Evolutionary conservation across 2,113 vertebrate species (phyloP).

Genomic region (Melanotaenia duboulayi): DNA sequence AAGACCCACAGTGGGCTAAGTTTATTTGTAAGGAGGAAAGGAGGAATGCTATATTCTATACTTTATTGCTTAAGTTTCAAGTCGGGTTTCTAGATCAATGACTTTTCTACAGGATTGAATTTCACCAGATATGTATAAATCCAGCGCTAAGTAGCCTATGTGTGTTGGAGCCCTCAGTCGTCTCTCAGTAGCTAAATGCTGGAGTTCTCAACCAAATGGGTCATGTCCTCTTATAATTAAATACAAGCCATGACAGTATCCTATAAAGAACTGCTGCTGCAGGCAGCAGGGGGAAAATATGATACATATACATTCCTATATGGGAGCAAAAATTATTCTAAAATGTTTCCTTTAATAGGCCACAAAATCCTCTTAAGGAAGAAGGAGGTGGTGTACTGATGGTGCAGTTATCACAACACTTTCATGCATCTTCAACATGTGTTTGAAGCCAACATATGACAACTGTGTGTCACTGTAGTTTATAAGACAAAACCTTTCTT

Average conservation of each 20-base stretch:
- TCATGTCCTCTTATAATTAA: too few relatives aligned
- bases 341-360: background rate
- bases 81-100: slow-evolving; percentile 14
- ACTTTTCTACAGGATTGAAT: background rate
- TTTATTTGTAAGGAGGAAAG: slow-evolving; percentile 57
- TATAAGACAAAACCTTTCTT: too few relatives aligned
- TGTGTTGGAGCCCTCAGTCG: background rate
- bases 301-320: background rate
- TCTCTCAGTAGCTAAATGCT: background rate
- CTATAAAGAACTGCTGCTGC: too few relatives aligned
- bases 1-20: slow-evolving; percentile 13
- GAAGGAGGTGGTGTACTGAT: background rate
- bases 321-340: background rate
- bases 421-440: too few relatives aligned
- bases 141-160: background rate
- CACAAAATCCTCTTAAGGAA: too few relatives aligned
- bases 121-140: background rate
- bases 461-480: too few relatives aligned
- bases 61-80: slow-evolving; percentile 1
- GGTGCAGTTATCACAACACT: too few relatives aligned
- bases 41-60: too few relatives aligned
- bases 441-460: too few relatives aligned
- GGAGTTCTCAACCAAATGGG: too few relatives aligned
- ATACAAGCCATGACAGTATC: too few relatives aligned
- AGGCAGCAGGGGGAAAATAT: too few relatives aligned